These are phyloP conservation scores for Calycopis cecrops DNA, from an alignment of 1,140 invertebrate species.

Conservation along the genomic window DNA sequence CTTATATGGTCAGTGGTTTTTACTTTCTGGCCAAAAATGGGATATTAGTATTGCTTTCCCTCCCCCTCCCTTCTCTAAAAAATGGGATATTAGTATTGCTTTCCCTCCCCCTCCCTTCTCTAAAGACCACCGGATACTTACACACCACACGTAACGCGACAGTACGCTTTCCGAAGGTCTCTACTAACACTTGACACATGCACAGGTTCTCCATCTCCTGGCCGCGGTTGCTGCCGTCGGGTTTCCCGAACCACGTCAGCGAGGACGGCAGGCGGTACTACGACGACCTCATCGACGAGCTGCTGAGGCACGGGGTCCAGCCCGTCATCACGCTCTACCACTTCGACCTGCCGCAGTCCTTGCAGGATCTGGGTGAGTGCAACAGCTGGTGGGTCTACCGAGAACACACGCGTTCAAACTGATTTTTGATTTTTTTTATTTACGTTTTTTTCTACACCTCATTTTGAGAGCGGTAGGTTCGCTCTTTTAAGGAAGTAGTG, in stretches of 20 bases:
- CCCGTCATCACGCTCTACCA: slow-evolving; percentile 36
- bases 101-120: too few species aligned
- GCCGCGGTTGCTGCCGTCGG: slow-evolving; percentile 73
- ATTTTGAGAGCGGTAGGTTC: too few species aligned
- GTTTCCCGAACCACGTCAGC: slow-evolving; percentile 70
- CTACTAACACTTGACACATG: too few species aligned
- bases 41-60: too few species aligned
- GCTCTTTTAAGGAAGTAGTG: not conserved
- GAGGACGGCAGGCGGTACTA: slow-evolving; percentile 47
- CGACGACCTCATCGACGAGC: slow-evolving; percentile 30
- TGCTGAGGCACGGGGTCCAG: slow-evolving; percentile 28
- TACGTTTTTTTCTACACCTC: not conserved
- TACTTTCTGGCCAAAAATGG: too few species aligned
- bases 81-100: too few species aligned
- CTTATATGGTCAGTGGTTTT: too few species aligned
- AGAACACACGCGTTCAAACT: not conserved
- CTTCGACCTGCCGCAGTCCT: slow-evolving; percentile 31
- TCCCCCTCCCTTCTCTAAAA: too few species aligned
- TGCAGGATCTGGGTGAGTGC: slow-evolving; percentile 34
- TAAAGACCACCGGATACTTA: too few species aligned
- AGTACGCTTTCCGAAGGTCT: too few species aligned
- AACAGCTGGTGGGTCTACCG: too few species aligned
- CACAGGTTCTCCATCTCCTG: slow-evolving; percentile 15
- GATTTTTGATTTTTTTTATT: not conserved
- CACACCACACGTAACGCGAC: too few species aligned